phyloP scores from a whole-genome alignment of 23 tunicate species.

The Halocynthia roretzi region DNA sequence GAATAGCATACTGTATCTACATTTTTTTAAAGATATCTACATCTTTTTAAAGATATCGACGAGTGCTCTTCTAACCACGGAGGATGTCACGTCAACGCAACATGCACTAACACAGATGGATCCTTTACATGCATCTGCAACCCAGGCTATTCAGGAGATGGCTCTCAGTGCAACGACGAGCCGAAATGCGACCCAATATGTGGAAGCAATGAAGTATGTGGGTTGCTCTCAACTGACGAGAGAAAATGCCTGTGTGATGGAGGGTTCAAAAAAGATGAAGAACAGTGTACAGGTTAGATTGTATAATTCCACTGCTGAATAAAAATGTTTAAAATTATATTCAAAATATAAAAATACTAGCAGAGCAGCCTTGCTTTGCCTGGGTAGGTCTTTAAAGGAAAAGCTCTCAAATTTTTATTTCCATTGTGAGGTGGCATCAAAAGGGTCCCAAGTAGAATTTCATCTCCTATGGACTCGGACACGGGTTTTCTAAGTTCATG shows the following conservation, averaged over 20 bases:
- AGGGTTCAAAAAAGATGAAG: slow-evolving; percentile 6
- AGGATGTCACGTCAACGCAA: slow-evolving; percentile 15
- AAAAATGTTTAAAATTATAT: background rate
- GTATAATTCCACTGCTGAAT: background rate
- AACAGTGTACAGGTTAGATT: background rate
- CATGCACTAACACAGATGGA: slow-evolving; percentile 17
- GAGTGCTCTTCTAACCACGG: background rate
- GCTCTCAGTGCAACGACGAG: background rate
- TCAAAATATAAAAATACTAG: too few species aligned
- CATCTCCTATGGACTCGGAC: too few species aligned
- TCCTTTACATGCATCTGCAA: slow-evolving; percentile 8
- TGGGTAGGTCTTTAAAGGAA: too few species aligned
- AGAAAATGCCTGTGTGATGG: slow-evolving; percentile 1
- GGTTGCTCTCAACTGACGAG: background rate
- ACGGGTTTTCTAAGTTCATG: too few species aligned
- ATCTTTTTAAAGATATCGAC: background rate
- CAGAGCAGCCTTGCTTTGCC: too few species aligned
- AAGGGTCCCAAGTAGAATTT: too few species aligned
- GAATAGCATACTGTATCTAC: too few species aligned
- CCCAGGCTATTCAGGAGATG: background rate
- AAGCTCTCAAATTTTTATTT: too few species aligned
- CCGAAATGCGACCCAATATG: too few species aligned
- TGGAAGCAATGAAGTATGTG: background rate
- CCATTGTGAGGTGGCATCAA: too few species aligned
- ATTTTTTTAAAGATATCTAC: background rate